Percentiles rank a stretch among this genome's conserved stretches.
Evolutionary conservation across 2,888 invertebrate genomes (phyloP).

Genomic region (Pandemis heparana): DNA sequence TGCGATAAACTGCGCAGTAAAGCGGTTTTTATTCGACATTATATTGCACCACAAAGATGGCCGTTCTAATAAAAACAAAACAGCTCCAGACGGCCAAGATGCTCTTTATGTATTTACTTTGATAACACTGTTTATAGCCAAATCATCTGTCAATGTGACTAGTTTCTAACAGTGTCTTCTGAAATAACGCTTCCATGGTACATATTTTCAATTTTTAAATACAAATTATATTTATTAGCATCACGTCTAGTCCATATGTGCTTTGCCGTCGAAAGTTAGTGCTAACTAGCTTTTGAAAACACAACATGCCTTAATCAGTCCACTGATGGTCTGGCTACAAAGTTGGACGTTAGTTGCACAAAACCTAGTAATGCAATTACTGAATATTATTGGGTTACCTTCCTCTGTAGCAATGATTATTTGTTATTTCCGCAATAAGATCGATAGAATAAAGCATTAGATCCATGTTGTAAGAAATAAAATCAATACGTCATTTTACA

Average conservation of each 20-base stretch:
- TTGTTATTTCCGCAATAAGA: background rate
- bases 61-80: slow-evolving; percentile 39
- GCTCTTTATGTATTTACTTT: slow-evolving; percentile 25
- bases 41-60: slow-evolving; percentile 39
- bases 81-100: slow-evolving; percentile 26
- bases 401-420: background rate
- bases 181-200: background rate
- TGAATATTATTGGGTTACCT: background rate
- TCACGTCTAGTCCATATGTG: background rate
- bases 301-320: slow-evolving; percentile 21
- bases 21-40: slow-evolving; percentile 38
- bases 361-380: slow-evolving; percentile 6
- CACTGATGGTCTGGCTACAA: slow-evolving; percentile 8
- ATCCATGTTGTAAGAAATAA: background rate
- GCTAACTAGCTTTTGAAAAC: slow-evolving; percentile 20
- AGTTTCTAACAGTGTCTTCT: background rate
- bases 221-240: background rate
- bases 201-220: background rate
- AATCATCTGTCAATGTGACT: slow-evolving; percentile 21
- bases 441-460: background rate
- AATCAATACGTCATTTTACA: too few species aligned
- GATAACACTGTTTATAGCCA: slow-evolving; percentile 30
- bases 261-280: slow-evolving; percentile 24
- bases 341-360: slow-evolving; percentile 7
- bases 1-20: slow-evolving; percentile 37